Evolutionary conservation across 2,888 invertebrate species (phyloP).

Genomic region (Lasius platythorax): DNA sequence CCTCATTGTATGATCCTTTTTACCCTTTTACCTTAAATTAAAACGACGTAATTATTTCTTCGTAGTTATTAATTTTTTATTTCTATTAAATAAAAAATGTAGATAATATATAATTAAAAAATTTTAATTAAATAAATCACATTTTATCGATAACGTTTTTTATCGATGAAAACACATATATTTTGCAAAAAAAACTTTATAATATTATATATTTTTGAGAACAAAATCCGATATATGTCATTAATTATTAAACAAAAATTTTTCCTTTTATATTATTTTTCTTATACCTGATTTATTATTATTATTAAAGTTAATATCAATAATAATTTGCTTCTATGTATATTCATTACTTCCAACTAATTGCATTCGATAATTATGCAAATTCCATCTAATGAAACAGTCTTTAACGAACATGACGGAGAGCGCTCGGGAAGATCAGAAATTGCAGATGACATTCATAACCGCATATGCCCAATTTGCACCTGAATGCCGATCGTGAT

Average conservation of each 20-base stretch:
- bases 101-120: not conserved
- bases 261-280: not conserved
- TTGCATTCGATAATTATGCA: slow-evolving; percentile 15
- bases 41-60: not conserved
- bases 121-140: not conserved
- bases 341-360: not conserved
- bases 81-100: not conserved
- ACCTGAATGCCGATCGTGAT: slow-evolving; percentile 67
- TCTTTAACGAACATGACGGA: slow-evolving; percentile 32
- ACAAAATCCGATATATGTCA: not conserved
- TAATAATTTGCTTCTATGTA: not conserved
- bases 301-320: slow-evolving; percentile 27
- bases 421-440: slow-evolving; percentile 57
- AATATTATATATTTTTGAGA: not conserved
- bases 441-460: slow-evolving; percentile 64
- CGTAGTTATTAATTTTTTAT: not conserved
- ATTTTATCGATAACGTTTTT: not conserved
- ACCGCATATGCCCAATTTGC: slow-evolving; percentile 67
- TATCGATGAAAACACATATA: not conserved
- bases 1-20: not conserved
- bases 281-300: not conserved
- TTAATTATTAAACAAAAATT: slow-evolving; percentile 4
- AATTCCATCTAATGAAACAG: slow-evolving; percentile 32
- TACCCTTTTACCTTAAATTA: not conserved
- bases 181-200: not conserved